Evolutionary conservation across 2,797 vertebrate species (phyloP).

Genomic region (Microctenopoma lineatum): DNA sequence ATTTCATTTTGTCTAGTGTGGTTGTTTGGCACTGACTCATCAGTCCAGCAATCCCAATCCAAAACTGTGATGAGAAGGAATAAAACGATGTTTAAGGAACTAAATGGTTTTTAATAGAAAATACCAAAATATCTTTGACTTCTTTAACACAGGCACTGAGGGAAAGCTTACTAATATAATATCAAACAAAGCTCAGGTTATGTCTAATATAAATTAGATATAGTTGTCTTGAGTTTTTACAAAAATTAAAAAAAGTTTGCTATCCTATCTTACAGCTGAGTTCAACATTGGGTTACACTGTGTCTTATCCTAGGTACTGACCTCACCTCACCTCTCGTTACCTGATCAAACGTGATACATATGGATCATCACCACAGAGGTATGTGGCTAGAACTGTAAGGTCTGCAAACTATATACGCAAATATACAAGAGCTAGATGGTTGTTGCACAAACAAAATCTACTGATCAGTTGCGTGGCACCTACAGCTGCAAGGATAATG

Average conservation of each 20-base stretch:
- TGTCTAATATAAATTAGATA: slow-evolving; percentile 7
- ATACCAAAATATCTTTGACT: not conserved
- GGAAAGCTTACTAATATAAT: slow-evolving; percentile 10
- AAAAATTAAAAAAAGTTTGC: not conserved
- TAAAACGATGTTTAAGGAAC: slow-evolving; percentile 18
- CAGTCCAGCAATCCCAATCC: slow-evolving; percentile 27
- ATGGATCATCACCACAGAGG: too few species aligned
- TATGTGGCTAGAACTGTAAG: too few species aligned
- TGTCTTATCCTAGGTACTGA: not conserved
- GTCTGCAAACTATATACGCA: too few species aligned
- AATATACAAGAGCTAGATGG: too few species aligned
- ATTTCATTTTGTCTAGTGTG: slow-evolving; percentile 65
- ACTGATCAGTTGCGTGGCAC: too few species aligned
- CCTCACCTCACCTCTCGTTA: too few species aligned
- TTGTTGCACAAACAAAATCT: too few species aligned
- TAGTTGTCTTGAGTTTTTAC: not conserved
- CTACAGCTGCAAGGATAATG: not conserved
- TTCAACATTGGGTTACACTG: not conserved
- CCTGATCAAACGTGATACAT: too few species aligned
- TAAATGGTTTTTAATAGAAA: not conserved
- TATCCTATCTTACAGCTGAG: not conserved
- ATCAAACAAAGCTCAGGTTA: slow-evolving; percentile 21
- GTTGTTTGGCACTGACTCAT: slow-evolving; percentile 52
- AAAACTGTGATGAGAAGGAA: slow-evolving; percentile 24
- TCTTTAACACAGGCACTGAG: not conserved